Conservation (phyloP, 2,888 invertebrate genomes). For the Ochropleura plecta region DNA sequence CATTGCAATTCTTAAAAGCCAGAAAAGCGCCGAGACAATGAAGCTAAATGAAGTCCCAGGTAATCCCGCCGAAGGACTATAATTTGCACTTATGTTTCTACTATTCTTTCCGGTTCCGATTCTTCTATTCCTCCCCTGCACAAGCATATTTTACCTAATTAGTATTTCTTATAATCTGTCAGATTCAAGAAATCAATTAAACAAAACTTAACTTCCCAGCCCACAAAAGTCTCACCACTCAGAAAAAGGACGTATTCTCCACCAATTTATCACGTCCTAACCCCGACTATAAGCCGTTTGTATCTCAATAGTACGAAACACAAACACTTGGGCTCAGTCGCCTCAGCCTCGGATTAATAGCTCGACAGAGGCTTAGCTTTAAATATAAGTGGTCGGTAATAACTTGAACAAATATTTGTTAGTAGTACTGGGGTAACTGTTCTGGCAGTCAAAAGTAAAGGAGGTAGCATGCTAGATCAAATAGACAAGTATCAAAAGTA, state of each 20-base stretch:
- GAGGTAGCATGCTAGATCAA: neutral
- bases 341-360: conserved; percentile 61
- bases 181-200: neutral
- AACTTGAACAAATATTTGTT: conserved; percentile 65
- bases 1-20: too few species aligned
- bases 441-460: conserved; percentile 17
- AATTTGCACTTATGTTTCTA: too few species aligned
- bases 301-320: conserved; percentile 53
- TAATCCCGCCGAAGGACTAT: too few species aligned
- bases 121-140: too few species aligned
- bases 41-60: too few species aligned
- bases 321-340: conserved; percentile 50
- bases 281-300: conserved; percentile 42
- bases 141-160: too few species aligned
- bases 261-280: conserved; percentile 48
- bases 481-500: neutral
- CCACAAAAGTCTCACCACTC: neutral
- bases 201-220: neutral
- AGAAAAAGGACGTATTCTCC: conserved; percentile 28
- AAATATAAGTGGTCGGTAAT: conserved; percentile 67
- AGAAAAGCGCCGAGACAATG: too few species aligned
- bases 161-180: neutral
- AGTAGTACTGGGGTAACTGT: conserved; percentile 18
- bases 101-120: too few species aligned
- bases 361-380: conserved; percentile 51